Evolutionary conservation across 2,888 invertebrate genomes (phyloP), one percentile per base, ranked within the genome.

Genomic region (Anodontia alba): DNA sequence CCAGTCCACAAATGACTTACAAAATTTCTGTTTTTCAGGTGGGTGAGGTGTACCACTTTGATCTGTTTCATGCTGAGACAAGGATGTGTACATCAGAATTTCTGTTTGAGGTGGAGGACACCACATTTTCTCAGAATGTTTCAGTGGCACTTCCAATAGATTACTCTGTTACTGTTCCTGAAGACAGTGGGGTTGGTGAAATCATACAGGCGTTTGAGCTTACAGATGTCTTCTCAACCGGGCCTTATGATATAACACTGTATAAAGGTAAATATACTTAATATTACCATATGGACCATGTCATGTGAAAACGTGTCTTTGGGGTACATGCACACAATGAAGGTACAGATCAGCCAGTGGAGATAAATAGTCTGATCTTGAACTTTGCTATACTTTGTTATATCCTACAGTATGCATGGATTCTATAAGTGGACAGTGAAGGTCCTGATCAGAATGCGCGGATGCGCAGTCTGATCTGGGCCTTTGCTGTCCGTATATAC

Each of bases 31-130:
- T n/a, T 54, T 51, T 80, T 10, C 29, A 89, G 89, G 76, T 87
- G 26, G 86, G 82, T 26, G 86, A 84, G 33, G 73, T 82, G 10
- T 89, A 89, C 54, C 89, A 89, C 67, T 87, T 92, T 57, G 88
- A 87, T 42, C 54, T 92, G 20, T 92, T 91, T 82, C 90, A 90
- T 71, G 89, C 86, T 8, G 91, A 92, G 73, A 83, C 90, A 26
- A 73, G 83, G 29, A 80, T 76, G n/a, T 91, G 92, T 73, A 78
- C 78, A 23, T 91, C 92, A 12, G 83, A 80, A 42, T 79, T 91
- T n/a, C 86, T 88, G 29, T 76, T 92, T 23, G 84, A 92, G 76
- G 88, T 90, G 0, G 83, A 83, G 26, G 78, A 82, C 69, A 80
- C 89, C 10, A 77, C 73, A 26, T 80, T 90, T 73, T 81, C 87